phyloP scores from a whole-genome alignment of 2,888 invertebrate species.

The Hipparchia sbordonii region DNA sequence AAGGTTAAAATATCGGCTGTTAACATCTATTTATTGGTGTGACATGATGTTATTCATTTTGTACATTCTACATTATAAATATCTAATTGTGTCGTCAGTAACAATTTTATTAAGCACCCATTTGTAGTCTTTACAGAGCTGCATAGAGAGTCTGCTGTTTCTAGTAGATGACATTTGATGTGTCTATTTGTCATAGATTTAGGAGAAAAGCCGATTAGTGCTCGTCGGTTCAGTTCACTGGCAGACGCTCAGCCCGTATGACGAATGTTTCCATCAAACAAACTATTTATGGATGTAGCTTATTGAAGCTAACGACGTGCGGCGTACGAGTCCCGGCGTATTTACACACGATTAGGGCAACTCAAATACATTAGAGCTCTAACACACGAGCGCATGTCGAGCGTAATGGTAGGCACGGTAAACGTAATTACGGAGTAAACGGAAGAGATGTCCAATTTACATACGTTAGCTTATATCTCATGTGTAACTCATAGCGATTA shows the following conservation, averaged over 20 bases:
- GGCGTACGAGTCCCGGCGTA: conserved; percentile 38
- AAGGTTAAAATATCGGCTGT: no score
- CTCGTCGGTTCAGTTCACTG: conserved; percentile 27
- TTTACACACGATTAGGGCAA: conserved; percentile 43
- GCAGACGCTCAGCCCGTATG: conserved; percentile 29
- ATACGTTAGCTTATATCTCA: not conserved
- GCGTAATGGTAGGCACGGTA: conserved; percentile 20
- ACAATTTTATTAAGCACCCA: no score
- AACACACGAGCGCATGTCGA: conserved; percentile 15
- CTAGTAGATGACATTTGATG: conserved; percentile 8
- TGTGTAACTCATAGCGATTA: no score
- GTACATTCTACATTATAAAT: no score
- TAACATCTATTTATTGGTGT: no score
- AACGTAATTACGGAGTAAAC: conserved; percentile 17
- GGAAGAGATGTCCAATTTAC: not conserved
- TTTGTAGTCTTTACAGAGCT: not conserved
- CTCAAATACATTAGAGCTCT: conserved; percentile 37
- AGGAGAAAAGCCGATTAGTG: conserved; percentile 32
- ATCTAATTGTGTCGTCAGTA: no score
- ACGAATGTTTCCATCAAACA: conserved; percentile 36
- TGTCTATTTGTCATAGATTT: conserved; percentile 22
- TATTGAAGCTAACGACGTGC: conserved; percentile 38
- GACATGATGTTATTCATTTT: no score
- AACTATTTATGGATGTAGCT: conserved; percentile 38
- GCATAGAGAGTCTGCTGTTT: not conserved